A percentile compares a stretch with the other conserved stretches of the same genome.
These are phyloP conservation scores for Okamejei kenojei DNA, from an alignment of 2,797 vertebrate species.

Conservation along the genomic window DNA sequence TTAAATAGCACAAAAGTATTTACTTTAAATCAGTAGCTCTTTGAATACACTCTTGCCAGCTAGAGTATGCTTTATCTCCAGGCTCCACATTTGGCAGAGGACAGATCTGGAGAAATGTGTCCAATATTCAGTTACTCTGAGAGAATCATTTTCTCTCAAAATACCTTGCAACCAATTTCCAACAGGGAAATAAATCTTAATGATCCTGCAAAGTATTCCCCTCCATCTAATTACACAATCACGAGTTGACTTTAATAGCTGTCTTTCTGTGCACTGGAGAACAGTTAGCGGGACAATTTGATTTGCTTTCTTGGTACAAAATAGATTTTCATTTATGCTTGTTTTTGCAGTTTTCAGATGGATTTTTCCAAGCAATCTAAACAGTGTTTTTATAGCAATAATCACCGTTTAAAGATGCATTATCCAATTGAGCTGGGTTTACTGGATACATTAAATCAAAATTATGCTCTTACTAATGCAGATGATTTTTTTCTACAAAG, in stretches of 20 bases:
- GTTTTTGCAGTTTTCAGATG: conserved; percentile 21
- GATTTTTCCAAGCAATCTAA: conserved; percentile 11
- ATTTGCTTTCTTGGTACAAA: conserved; percentile 34
- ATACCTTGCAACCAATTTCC: conserved; percentile 34
- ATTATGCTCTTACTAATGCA: not conserved
- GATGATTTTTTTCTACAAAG: not conserved
- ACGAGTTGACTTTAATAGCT: conserved; percentile 21
- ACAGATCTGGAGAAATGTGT: conserved; percentile 16
- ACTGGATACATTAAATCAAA: not conserved
- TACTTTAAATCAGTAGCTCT: conserved; percentile 23
- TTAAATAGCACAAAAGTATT: not conserved
- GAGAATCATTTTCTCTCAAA: conserved; percentile 20
- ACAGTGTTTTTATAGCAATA: conserved; percentile 2
- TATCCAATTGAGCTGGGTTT: not conserved
- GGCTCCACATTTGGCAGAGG: conserved; percentile 18
- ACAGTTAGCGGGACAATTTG: conserved; percentile 32
- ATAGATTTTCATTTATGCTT: conserved; percentile 35
- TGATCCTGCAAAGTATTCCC: conserved; percentile 34
- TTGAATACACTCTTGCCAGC: not conserved
- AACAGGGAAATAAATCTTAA: conserved; percentile 38
- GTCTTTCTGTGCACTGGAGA: conserved; percentile 37
- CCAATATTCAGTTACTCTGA: not conserved
- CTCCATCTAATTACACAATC: conserved; percentile 33
- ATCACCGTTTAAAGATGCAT: conserved; percentile 29
- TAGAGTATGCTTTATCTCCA: not conserved